Conservation (phyloP, 1,140 invertebrate species). For the Carcinoscorpius rotundicauda region DNA sequence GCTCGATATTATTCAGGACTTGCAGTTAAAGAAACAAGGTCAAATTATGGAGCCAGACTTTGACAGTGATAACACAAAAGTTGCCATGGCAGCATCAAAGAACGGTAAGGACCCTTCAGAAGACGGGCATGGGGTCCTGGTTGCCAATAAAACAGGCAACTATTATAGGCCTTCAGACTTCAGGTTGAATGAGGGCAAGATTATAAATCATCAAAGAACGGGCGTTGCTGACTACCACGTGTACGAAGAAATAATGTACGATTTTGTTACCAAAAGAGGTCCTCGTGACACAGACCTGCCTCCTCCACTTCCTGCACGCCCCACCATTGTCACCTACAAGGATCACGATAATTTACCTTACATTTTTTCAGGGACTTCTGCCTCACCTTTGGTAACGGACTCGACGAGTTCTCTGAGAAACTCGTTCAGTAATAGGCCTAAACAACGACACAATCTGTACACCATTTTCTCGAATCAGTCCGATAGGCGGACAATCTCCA, state of each 20-base stretch:
- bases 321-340: slow-evolving; percentile 4
- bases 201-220: neutral
- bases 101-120: too few species aligned
- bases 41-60: too few species aligned
- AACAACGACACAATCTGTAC: slow-evolving; percentile 24
- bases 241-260: slow-evolving; percentile 31
- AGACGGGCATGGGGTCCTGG: too few species aligned
- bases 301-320: slow-evolving; percentile 13
- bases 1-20: slow-evolving; percentile 31
- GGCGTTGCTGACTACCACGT: slow-evolving; percentile 28
- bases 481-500: slow-evolving; percentile 20
- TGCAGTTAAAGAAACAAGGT: slow-evolving; percentile 19
- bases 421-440: slow-evolving; percentile 15
- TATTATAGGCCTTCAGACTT: too few species aligned
- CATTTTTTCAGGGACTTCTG: neutral
- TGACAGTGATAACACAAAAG: too few species aligned
- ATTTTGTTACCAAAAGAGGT: slow-evolving; percentile 13
- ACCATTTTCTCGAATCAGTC: slow-evolving; percentile 19
- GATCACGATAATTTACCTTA: slow-evolving; percentile 1
- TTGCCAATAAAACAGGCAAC: too few species aligned
- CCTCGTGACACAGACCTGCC: neutral
- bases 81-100: too few species aligned
- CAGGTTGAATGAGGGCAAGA: neutral
- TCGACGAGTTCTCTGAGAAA: neutral
- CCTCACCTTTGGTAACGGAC: neutral